Evolutionary conservation across 2,113 vertebrate genomes (phyloP), one percentile per base, ranked within the genome.

Genomic region (Clinocottus analis): DNA sequence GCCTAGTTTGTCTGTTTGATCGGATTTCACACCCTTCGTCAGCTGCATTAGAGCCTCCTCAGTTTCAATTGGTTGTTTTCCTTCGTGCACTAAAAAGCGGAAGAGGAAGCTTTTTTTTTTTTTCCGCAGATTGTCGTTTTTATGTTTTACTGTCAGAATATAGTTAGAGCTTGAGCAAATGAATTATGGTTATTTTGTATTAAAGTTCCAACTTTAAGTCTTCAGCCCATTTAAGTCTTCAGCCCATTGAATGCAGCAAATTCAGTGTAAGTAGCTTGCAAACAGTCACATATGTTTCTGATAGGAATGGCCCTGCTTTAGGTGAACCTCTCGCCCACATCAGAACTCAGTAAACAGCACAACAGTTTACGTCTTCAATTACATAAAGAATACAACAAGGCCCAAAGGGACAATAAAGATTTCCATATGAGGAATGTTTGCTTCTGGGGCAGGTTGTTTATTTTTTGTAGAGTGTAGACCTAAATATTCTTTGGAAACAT

Each of bases 371-470:
- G 80, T 80, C 71, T 80, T 89, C 83, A 84, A 70, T 90, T 91
- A 85, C 75, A 75, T 70, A 82, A 68, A 66, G 65, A 81, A 84
- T 59, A 68, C 62, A 76, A 72, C 75, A 64, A 61, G 62, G 56
- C 33, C 63, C 75, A 63, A 81, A 72, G 60, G 7, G 70, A 76
- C 31, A 59, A 62, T 85, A 87, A 91, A 87, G 71, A 80, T 82
- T 86, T 89, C 81, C 83, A 86, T 84, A 87, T 90, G 90, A 61
- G 84, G 84, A 87, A 82, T 81, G 87, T 72, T 60, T 60, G 73
- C 84, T 68, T 62, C 27, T 58, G 29, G 41, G 62, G 68, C 62
- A 76, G 63, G 59, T 49, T 55, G 73, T 88, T 6, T 77, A 61
- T 58, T 68, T 65, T 25, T 35, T 62, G 41, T 37, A 81, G 72